Evolutionary conservation across 2,888 invertebrate genomes (phyloP).

Genomic region (Zeuzera pyrina): DNA sequence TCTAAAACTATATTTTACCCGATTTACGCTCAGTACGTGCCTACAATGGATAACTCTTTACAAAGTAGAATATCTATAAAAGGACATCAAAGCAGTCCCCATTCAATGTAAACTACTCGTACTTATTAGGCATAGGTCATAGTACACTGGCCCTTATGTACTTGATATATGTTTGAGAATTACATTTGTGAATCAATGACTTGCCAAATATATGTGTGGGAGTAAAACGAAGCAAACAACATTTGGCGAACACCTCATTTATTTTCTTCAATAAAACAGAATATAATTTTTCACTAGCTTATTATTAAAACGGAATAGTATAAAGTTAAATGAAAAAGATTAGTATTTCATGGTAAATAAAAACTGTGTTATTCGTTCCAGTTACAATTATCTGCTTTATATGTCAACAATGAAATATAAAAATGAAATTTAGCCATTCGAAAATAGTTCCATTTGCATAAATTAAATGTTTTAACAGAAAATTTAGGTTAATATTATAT

Average conservation of each 20-base stretch:
- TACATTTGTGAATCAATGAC: constrained; percentile 27
- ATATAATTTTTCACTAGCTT: constrained; percentile 68
- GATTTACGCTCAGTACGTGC: no score
- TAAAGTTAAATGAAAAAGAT: constrained; percentile 42
- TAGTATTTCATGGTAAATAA: constrained; percentile 31
- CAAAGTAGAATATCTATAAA: no score
- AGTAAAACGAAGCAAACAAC: constrained; percentile 41
- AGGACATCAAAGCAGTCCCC: no score
- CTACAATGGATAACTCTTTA: no score
- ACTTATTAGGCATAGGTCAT: no score
- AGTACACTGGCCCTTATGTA: constrained; percentile 2
- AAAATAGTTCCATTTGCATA: constrained; percentile 58
- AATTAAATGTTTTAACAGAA: constrained; percentile 51
- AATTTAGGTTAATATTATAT: constrained; percentile 52
- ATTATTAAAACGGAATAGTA: constrained; percentile 48
- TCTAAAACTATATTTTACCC: no score
- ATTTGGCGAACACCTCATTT: constrained; percentile 61
- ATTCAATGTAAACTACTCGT: constrained; percentile 30
- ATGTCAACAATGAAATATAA: constrained; percentile 31
- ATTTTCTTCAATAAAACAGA: constrained; percentile 68
- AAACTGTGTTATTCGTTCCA: constrained; percentile 2
- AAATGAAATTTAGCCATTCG: constrained; percentile 46
- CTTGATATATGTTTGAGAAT: constrained; percentile 5
- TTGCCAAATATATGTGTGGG: constrained; percentile 41
- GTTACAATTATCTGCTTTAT: constrained; percentile 21